A percentile compares a stretch with the other conserved stretches of the same genome.
These are phyloP conservation scores for Catharus fuscescens DNA, from an alignment of 2,113 vertebrate species.

Conservation along the genomic window DNA sequence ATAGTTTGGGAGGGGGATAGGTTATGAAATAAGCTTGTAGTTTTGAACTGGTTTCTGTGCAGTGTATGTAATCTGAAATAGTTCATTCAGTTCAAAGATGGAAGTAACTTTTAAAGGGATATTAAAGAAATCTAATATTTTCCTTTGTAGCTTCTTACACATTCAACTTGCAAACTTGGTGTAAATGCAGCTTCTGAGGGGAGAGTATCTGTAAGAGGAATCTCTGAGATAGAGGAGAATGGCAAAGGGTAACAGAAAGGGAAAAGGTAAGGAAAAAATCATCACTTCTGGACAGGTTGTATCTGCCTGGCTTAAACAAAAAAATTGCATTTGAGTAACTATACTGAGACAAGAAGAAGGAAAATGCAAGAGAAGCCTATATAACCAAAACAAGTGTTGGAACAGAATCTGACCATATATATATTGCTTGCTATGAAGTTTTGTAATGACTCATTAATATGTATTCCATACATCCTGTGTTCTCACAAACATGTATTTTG, in stretches of 20 bases:
- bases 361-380: background rate
- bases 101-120: background rate
- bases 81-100: background rate
- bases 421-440: background rate
- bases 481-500: background rate
- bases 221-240: background rate
- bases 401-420: background rate
- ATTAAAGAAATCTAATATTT: background rate
- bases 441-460: background rate
- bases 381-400: background rate
- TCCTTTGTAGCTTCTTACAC: background rate
- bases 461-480: background rate
- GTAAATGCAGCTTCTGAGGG: background rate
- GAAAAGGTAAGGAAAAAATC: background rate
- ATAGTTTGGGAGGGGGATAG: background rate
- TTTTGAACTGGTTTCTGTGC: background rate
- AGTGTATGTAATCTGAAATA: background rate
- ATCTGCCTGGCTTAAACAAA: background rate
- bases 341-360: background rate
- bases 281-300: background rate
- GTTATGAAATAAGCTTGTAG: background rate
- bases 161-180: background rate
- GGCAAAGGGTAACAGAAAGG: background rate
- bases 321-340: background rate
- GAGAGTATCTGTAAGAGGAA: background rate